These are phyloP conservation scores for Melanotaenia duboulayi DNA, from an alignment of 2,113 vertebrate genomes.

Conservation along the genomic window DNA sequence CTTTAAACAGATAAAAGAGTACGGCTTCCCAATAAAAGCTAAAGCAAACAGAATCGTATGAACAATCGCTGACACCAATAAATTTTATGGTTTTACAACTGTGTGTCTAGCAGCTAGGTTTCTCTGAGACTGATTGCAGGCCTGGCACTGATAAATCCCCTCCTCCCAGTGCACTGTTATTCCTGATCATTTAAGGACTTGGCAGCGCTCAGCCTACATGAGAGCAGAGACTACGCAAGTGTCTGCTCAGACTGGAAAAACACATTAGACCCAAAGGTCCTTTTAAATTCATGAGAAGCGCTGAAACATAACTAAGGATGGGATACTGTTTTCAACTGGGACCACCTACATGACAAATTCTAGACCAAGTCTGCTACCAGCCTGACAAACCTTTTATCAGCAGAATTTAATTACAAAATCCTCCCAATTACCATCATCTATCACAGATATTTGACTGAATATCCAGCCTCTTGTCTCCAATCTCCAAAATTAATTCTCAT, in stretches of 20 bases:
- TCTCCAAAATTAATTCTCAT: conserved; percentile 66
- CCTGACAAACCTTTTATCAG: conserved; percentile 36
- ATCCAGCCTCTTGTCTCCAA: conserved; percentile 39
- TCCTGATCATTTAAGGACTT: conserved; percentile 46
- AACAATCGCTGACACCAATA: conserved; percentile 42
- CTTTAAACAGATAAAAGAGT: conserved; percentile 19
- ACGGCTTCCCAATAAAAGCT: conserved; percentile 22
- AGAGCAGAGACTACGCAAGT: conserved; percentile 29
- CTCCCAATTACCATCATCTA: conserved; percentile 38
- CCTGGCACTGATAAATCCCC: conserved; percentile 17
- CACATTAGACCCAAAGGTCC: conserved; percentile 11
- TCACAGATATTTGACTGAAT: conserved; percentile 55
- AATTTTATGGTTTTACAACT: conserved; percentile 60
- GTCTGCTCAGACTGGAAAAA: conserved; percentile 31
- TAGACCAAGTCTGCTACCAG: conserved; percentile 4
- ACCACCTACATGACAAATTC: background rate
- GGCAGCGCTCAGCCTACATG: conserved; percentile 17
- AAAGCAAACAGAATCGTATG: conserved; percentile 24
- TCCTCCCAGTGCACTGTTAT: conserved; percentile 18
- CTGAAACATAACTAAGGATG: background rate
- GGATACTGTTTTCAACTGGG: conserved; percentile 7
- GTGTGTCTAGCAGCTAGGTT: conserved; percentile 14
- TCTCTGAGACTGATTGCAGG: background rate
- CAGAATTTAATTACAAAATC: conserved; percentile 50
- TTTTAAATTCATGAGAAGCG: conserved; percentile 25